Evolutionary conservation across 2,888 invertebrate species (phyloP).

Genomic region (Aporophyla lueneburgensis): DNA sequence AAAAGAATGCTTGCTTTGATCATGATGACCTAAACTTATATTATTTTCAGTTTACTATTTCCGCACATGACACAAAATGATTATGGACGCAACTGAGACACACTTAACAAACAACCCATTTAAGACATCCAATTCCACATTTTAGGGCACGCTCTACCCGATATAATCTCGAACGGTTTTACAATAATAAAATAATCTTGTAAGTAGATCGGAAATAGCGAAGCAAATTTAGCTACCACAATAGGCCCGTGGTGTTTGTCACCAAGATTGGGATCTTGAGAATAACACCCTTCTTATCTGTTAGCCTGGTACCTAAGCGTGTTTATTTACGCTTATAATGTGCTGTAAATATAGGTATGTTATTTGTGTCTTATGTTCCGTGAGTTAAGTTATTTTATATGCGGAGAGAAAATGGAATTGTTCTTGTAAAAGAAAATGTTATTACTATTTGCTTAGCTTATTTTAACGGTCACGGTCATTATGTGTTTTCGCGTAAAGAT

Average conservation of each 20-base stretch:
- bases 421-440: neutral
- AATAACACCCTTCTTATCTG: slow-evolving; percentile 84
- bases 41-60: neutral
- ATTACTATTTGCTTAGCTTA: neutral
- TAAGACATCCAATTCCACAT: slow-evolving; percentile 51
- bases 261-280: slow-evolving; percentile 84
- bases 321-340: slow-evolving; percentile 79
- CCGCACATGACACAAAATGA: neutral
- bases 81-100: slow-evolving; percentile 8
- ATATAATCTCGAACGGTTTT: slow-evolving; percentile 76
- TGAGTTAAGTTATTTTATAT: neutral
- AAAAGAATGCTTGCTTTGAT: neutral
- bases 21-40: neutral
- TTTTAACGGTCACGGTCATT: neutral
- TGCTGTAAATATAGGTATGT: slow-evolving; percentile 47
- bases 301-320: slow-evolving; percentile 71
- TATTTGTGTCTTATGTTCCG: slow-evolving; percentile 21
- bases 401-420: neutral
- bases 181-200: slow-evolving; percentile 88
- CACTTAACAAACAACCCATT: slow-evolving; percentile 48
- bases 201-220: slow-evolving; percentile 88
- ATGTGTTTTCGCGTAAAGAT: neutral
- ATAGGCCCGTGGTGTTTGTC: slow-evolving; percentile 87
- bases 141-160: slow-evolving; percentile 69
- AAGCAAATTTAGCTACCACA: slow-evolving; percentile 90